Conservation (phyloP, 1,140 invertebrate species). For the Bilobella aurantiaca region DNA sequence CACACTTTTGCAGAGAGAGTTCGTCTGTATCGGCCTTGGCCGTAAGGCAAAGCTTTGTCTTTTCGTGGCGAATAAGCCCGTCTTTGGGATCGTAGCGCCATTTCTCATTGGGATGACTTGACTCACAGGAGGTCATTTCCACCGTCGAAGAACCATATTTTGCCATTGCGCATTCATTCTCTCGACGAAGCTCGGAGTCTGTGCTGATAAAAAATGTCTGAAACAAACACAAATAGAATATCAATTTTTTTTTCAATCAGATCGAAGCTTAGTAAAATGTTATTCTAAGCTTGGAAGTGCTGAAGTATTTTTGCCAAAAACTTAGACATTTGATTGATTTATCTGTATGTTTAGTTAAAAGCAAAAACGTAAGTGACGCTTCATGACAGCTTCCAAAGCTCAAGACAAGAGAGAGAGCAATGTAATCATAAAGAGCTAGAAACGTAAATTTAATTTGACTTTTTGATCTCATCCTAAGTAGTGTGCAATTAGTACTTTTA, state of each 20-base stretch:
- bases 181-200: conserved; percentile 59
- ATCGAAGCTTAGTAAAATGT: no score
- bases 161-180: conserved; percentile 59
- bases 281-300: no score
- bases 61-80: conserved; percentile 16
- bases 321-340: no score
- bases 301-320: no score
- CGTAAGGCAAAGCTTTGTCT: conserved; percentile 25
- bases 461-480: no score
- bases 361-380: no score
- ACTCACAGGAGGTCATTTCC: conserved; percentile 32
- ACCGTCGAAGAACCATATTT: background rate
- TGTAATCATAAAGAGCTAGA: no score
- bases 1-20: conserved; percentile 14
- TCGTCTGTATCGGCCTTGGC: conserved; percentile 14
- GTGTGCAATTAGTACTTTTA: no score
- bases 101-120: conserved; percentile 8
- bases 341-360: no score
- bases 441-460: no score
- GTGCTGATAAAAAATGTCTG: conserved; percentile 63
- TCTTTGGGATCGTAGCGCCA: conserved; percentile 19
- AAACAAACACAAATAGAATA: conserved; percentile 22
- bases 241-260: background rate
- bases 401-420: no score
- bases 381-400: no score